A percentile compares a stretch with the other conserved stretches of the same genome.
phyloP scores from a whole-genome alignment of 2,797 vertebrate genomes.

The Morus bassanus region DNA sequence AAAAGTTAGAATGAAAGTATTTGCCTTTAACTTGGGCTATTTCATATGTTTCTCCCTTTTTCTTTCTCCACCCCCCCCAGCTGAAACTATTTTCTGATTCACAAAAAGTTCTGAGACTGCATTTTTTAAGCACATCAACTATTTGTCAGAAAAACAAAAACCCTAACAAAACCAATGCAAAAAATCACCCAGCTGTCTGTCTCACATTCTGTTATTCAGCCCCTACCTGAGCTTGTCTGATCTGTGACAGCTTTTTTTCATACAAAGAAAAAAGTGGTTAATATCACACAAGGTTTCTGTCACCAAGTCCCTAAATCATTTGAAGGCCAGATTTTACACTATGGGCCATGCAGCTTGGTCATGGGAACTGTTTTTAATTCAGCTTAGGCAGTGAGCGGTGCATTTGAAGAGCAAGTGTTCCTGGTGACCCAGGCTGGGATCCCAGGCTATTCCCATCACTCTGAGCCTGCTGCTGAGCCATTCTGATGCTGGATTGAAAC shows the following conservation, averaged over 20 bases:
- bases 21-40: background rate
- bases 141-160: background rate
- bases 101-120: background rate
- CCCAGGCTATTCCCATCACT: background rate
- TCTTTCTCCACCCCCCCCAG: background rate
- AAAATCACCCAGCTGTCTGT: background rate
- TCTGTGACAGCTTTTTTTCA: background rate
- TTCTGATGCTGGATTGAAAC: background rate
- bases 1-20: background rate
- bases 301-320: background rate
- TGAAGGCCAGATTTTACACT: background rate
- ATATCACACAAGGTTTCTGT: background rate
- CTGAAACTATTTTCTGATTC: background rate
- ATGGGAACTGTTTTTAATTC: background rate
- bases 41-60: background rate
- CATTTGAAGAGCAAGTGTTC: background rate
- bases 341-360: too few relatives aligned
- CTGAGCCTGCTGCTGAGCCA: background rate
- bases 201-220: background rate
- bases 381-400: rapidly evolving
- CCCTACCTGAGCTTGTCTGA: background rate
- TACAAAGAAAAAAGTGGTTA: background rate
- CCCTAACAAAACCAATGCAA: background rate
- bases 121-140: background rate
- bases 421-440: background rate